These are phyloP conservation scores for Rafetus swinhoei DNA, from an alignment of 2,113 vertebrate genomes.

Conservation along the genomic window DNA sequence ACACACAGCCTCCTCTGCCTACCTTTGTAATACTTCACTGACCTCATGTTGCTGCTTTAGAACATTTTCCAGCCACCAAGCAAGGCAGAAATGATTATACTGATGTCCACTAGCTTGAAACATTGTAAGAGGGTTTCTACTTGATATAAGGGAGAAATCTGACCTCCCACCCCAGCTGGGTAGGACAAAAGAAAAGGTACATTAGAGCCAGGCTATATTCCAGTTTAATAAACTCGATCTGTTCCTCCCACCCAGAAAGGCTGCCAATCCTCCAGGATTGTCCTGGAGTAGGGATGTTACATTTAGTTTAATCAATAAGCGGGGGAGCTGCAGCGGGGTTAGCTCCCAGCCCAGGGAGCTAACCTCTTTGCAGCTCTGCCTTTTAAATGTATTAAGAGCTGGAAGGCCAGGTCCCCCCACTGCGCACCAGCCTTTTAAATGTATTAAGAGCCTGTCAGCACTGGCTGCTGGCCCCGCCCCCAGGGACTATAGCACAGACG, in stretches of 20 bases:
- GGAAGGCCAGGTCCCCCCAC: too few species aligned
- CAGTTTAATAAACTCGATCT: slow-evolving; percentile 11
- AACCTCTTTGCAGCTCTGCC: too few species aligned
- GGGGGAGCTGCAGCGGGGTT: too few species aligned
- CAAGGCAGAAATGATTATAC: background rate
- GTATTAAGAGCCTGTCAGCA: too few species aligned
- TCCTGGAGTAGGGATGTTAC: too few species aligned
- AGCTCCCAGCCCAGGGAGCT: too few species aligned
- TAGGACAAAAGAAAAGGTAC: background rate
- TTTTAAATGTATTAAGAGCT: too few species aligned
- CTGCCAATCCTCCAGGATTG: too few species aligned
- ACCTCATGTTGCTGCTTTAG: background rate
- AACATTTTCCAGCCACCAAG: background rate
- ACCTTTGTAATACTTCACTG: background rate
- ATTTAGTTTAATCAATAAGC: too few species aligned
- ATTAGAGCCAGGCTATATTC: background rate
- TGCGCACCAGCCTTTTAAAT: too few species aligned
- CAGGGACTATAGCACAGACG: too few species aligned
- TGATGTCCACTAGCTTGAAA: background rate
- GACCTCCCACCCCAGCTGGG: background rate
- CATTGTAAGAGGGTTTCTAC: background rate
- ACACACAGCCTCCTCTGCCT: background rate
- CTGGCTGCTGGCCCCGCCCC: too few species aligned
- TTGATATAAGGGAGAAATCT: background rate
- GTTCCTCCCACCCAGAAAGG: background rate